Evolutionary conservation across 2,888 invertebrate genomes (phyloP).

Genomic region (Polyploca ridens): DNA sequence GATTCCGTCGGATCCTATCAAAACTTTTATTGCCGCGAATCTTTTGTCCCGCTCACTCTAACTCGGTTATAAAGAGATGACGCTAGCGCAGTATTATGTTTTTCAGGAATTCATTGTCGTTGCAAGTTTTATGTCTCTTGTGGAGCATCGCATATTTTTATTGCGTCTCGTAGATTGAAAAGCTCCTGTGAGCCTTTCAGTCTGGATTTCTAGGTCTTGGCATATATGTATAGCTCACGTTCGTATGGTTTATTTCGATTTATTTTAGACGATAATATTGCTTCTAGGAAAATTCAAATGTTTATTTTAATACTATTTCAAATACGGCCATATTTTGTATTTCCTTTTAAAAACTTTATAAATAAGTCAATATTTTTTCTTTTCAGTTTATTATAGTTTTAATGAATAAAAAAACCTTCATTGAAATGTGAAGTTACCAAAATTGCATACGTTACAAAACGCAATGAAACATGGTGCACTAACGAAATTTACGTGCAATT

Average conservation of each 20-base stretch:
- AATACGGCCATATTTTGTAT: neutral
- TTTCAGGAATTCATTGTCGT: constrained; percentile 83
- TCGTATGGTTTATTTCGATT: neutral
- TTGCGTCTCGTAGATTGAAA: constrained; percentile 76
- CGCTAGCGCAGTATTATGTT: constrained; percentile 71
- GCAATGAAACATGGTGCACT: constrained; percentile 66
- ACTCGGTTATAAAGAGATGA: constrained; percentile 71
- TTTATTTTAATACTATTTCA: neutral
- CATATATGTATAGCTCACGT: constrained; percentile 14
- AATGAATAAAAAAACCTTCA: too few relatives aligned
- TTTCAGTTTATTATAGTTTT: too few relatives aligned
- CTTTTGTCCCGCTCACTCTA: constrained; percentile 72
- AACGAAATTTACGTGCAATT: constrained; percentile 70
- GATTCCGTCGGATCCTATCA: constrained; percentile 79
- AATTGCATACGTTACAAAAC: constrained; percentile 16
- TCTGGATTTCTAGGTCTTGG: constrained; percentile 42
- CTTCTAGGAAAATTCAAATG: neutral
- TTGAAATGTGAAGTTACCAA: neutral
- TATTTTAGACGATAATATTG: constrained; percentile 3
- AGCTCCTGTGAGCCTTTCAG: constrained; percentile 46
- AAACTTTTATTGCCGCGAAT: constrained; percentile 76
- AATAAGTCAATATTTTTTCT: neutral
- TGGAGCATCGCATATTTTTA: constrained; percentile 81
- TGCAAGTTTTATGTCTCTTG: constrained; percentile 75
- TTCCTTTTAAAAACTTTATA: neutral